These are phyloP conservation scores for Bombus consobrinus DNA, from an alignment of 1,140 invertebrate genomes.

Conservation along the genomic window DNA sequence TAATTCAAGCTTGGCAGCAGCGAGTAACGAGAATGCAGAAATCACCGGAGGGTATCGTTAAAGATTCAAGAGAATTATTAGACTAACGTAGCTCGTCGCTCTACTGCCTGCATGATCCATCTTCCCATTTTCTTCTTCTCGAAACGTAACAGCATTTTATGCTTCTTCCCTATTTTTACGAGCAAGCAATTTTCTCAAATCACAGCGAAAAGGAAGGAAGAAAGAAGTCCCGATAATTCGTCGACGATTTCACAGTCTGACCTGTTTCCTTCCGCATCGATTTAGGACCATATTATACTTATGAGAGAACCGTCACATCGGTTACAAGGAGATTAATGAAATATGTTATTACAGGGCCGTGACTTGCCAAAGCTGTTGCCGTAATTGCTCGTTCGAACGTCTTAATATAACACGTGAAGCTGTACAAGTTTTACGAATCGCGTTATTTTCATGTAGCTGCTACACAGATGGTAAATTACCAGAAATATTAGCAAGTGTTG, in stretches of 20 bases:
- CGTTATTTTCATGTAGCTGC: not conserved
- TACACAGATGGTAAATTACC: too few relatives aligned
- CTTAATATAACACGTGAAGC: not conserved
- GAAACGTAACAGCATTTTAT: not conserved
- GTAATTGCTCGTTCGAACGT: not conserved
- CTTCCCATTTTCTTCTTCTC: not conserved
- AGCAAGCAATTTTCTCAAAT: not conserved
- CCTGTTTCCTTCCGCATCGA: not conserved
- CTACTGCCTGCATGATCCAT: not conserved
- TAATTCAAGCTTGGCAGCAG: not conserved
- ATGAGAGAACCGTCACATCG: not conserved
- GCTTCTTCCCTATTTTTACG: too few relatives aligned
- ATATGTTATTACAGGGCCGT: not conserved
- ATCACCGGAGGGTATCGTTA: constrained; percentile 8
- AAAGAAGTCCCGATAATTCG: not conserved
- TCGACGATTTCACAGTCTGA: not conserved
- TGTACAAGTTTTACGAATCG: not conserved
- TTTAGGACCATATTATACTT: not conserved
- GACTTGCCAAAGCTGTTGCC: not conserved
- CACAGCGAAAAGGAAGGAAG: not conserved
- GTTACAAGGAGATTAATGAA: not conserved
- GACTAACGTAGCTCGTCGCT: not conserved
- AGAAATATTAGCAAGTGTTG: too few relatives aligned
- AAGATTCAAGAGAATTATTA: constrained; percentile 14
- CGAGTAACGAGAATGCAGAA: not conserved